Base-by-base conservation (phyloP, 2,888 invertebrate species). In the Conus canariensis region DNA sequence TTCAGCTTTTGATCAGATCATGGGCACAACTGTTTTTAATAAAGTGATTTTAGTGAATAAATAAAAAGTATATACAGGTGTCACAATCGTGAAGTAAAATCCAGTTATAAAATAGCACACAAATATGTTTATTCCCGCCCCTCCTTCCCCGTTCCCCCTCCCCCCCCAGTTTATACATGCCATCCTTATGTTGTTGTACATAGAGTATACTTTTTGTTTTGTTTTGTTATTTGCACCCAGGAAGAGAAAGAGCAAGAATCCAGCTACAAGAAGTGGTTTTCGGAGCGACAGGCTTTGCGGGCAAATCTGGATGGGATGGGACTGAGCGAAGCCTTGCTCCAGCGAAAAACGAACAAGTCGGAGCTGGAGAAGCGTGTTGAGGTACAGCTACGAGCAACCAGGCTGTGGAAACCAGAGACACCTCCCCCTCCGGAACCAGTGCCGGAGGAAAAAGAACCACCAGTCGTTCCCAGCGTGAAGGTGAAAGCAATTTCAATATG, bases 271-370 rank as follows among this genome's bases (percentile, higher is more conserved):
- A 92, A 93, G 30, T 95, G 95, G 95, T 93, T 95, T 83, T 89
- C 91, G 25, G 94, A 95, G 58, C 91, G 96, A 83, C 95, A 95
- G 90, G 93, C 93, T 80, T 94, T 96, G 45, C 90, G 95, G 88
- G 91, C 92, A 89, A 93, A 95, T 90, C 90, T 96, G 30, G 95
- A 96, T 77, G 93, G 92, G 70, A 94, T 96, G 93, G 95, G 95
- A 8, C 89, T 95, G 19, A 95, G 92, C 92, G 94, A 94, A 85
- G 93, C 93, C 19, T 95, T 94, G 93, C 92, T 96, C 86, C 89
- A 90, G 74, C 93, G 94, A n/a, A 96, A 96, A 92, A 92, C 93
- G 25, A 93, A 95, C 91, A 95, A 94, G 92, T 94, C 96, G 30
- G 93, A 93, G 30, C 90, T 95, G 67, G 96, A 96, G 91, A 94